Percentiles rank a stretch among this genome's conserved stretches.
These are phyloP conservation scores for Rhizoglyphus robini DNA, from an alignment of 1,140 invertebrate genomes.

Conservation along the genomic window DNA sequence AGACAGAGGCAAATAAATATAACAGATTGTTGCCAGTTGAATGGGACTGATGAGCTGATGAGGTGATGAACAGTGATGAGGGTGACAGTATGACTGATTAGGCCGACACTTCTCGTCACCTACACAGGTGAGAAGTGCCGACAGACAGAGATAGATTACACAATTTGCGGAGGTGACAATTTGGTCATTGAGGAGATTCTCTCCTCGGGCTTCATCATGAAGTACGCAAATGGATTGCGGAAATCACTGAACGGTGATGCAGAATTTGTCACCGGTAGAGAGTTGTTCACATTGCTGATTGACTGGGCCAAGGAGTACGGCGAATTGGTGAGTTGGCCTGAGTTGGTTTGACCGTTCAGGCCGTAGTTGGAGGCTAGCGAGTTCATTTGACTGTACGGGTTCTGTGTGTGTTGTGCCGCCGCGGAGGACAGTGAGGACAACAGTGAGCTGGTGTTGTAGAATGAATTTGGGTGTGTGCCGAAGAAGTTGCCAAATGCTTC, in stretches of 20 bases:
- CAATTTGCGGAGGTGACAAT: constrained; percentile 17
- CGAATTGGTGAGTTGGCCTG: neutral
- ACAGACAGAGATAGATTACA: neutral
- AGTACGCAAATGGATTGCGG: constrained; percentile 17
- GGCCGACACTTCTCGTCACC: too few relatives aligned
- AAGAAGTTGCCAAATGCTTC: neutral
- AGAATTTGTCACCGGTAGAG: neutral
- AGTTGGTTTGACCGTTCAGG: neutral
- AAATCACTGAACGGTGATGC: constrained; percentile 11
- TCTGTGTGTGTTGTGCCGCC: neutral
- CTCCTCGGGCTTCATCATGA: constrained; percentile 16
- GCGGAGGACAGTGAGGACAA: neutral
- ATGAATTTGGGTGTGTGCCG: neutral
- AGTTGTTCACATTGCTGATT: neutral
- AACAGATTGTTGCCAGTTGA: too few relatives aligned
- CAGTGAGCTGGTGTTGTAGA: neutral
- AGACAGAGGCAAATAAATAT: too few relatives aligned
- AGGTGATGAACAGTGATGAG: too few relatives aligned
- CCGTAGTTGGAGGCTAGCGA: neutral
- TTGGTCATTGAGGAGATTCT: neutral
- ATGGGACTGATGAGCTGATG: too few relatives aligned
- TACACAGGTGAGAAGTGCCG: too few relatives aligned
- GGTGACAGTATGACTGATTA: too few relatives aligned
- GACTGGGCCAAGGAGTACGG: neutral
- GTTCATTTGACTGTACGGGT: constrained; percentile 9